Conservation (phyloP, 2,797 vertebrate species). For the Philypnodon macrostomus region DNA sequence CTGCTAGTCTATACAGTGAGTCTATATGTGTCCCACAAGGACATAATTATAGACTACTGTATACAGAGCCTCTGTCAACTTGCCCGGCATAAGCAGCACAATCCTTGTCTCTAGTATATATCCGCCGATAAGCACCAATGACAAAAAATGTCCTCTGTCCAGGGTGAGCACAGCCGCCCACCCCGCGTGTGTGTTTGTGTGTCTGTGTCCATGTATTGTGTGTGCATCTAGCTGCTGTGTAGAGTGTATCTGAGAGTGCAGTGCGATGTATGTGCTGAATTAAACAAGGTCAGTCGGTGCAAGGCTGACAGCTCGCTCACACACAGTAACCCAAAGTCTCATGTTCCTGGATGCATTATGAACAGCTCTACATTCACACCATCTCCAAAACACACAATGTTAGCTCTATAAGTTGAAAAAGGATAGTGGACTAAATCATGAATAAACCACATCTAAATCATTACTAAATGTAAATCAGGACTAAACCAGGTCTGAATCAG, state of each 20-base stretch:
- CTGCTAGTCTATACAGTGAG: neutral
- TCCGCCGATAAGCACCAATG: constrained; percentile 63
- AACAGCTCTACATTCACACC: too few species aligned
- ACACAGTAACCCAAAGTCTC: neutral
- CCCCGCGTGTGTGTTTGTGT: too few species aligned
- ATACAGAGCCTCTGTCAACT: constrained; percentile 16
- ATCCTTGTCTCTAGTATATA: constrained; percentile 49
- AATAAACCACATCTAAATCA: too few species aligned
- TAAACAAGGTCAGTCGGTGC: constrained; percentile 71
- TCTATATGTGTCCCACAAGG: constrained; percentile 26
- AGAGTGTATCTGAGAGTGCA: too few species aligned
- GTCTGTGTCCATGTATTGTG: constrained; percentile 15
- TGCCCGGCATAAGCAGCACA: constrained; percentile 20
- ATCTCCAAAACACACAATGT: too few species aligned
- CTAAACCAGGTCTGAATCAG: too few species aligned
- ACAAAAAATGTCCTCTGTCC: constrained; percentile 69
- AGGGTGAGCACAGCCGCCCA: too few species aligned
- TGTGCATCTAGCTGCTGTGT: too few species aligned
- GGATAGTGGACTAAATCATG: too few species aligned
- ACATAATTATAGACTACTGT: constrained; percentile 24
- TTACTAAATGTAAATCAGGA: too few species aligned
- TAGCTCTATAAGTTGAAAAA: neutral
- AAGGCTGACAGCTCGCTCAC: constrained; percentile 32
- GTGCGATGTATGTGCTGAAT: constrained; percentile 55
- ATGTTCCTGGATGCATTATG: too few species aligned